Conservation (phyloP, 2,797 vertebrate genomes). For the Darevskia mixta region DNA sequence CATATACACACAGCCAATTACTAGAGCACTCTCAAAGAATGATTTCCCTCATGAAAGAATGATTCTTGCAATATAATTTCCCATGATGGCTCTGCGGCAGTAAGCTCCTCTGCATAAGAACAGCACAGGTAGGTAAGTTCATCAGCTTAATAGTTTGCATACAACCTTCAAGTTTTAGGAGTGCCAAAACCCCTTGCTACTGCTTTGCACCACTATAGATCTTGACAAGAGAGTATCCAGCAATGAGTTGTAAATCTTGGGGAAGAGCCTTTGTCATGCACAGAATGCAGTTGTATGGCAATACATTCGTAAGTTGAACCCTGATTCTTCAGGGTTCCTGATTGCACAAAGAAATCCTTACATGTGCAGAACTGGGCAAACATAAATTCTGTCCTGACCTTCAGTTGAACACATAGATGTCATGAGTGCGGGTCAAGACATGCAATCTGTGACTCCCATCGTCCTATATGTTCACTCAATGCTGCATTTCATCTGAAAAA, state of each 20-base stretch:
- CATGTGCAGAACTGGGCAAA: background rate
- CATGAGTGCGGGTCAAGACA: background rate
- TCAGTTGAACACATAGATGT: background rate
- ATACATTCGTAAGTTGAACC: background rate
- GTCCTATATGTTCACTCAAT: background rate
- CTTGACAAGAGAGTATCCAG: background rate
- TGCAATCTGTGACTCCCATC: background rate
- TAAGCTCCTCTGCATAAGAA: conserved; percentile 3
- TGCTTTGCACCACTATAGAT: background rate
- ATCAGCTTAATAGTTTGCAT: background rate
- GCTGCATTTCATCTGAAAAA: background rate
- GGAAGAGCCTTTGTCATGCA: background rate
- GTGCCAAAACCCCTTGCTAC: conserved; percentile 11
- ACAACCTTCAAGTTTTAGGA: background rate
- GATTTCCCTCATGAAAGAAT: conserved; percentile 9
- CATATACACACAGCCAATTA: conserved; percentile 14
- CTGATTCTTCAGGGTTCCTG: background rate
- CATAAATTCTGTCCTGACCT: background rate
- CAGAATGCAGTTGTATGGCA: background rate
- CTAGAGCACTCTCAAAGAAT: background rate
- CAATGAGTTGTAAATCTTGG: background rate
- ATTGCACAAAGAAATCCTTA: background rate
- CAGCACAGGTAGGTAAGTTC: background rate
- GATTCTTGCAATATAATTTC: conserved; percentile 31
- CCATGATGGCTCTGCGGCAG: background rate